Evolutionary conservation across 2,888 invertebrate genomes (phyloP).

Genomic region (Asteroscopus sphinx): DNA sequence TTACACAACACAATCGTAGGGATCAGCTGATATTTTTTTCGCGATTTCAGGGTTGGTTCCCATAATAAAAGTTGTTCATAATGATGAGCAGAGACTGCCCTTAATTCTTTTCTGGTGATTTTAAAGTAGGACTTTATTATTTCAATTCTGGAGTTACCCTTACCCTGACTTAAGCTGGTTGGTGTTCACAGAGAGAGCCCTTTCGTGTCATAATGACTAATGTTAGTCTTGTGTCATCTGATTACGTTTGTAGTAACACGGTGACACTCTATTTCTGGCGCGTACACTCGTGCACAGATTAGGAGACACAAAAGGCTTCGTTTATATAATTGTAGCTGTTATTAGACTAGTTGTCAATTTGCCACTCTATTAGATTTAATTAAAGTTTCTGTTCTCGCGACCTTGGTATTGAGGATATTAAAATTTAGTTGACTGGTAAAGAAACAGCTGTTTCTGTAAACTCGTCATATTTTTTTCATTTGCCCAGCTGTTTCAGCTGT

Average conservation of each 20-base stretch:
- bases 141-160: too few species aligned
- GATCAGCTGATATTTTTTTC: too few species aligned
- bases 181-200: not conserved
- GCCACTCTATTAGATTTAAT: not conserved
- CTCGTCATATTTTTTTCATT: slow-evolving; percentile 6
- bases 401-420: not conserved
- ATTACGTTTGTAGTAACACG: slow-evolving; percentile 21
- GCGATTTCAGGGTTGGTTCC: too few species aligned
- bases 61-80: too few species aligned
- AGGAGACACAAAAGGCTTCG: slow-evolving; percentile 25
- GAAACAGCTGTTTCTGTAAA: not conserved
- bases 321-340: slow-evolving; percentile 1
- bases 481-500: slow-evolving; percentile 20
- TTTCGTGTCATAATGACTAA: slow-evolving; percentile 25
- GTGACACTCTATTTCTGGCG: slow-evolving; percentile 33
- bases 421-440: slow-evolving; percentile 4
- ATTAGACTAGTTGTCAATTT: slow-evolving; percentile 8
- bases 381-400: slow-evolving; percentile 5
- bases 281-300: slow-evolving; percentile 19
- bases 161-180: too few species aligned
- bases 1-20: too few species aligned
- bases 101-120: too few species aligned
- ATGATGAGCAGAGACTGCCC: too few species aligned
- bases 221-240: slow-evolving; percentile 27
- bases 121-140: too few species aligned